Evolutionary conservation across 2,113 vertebrate genomes (phyloP), one percentile per base, ranked within the genome.

Genomic region (Ondatra zibethicus): DNA sequence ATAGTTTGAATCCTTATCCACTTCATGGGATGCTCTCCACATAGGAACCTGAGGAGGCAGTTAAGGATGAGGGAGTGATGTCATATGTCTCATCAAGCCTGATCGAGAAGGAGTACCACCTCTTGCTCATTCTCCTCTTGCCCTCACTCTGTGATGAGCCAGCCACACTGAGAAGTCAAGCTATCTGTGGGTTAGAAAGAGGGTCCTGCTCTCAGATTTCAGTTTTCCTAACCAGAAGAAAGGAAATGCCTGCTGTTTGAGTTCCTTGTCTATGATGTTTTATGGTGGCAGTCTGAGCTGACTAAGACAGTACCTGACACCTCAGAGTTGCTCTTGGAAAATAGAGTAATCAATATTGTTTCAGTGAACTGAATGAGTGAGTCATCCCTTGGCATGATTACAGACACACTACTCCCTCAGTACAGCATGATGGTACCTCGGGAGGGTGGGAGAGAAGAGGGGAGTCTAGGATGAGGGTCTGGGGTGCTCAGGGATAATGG

Each of bases 271-370:
- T 31, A 13, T 21, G 61, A 29, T 47, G 66, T 89, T 96, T 94
- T 42, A 23, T 89, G 76, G n/a, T 3, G 12, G 86, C 12, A 73
- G 47, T 36, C 87, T 39, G 17, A 81, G 72, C 36, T 78, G 12
- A 70, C 33, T 33, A 87, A 81, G 45, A n/a, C 31, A 31, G 45
- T 19, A 14, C 16, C 55, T 1, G 2, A 25, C 13, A n/a, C 36
- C 65, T 63, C 61, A 65, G 77, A 90, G 78, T 77, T 72, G 55
- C 36, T 81, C 77, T 63, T 70, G 33, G 50, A 47, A 94, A 96
- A 70, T 75, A 81, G 1, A 82, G 47, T 47, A 76, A 78, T 92
- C 78, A 92, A 47, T 89, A 88, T 72, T 93, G 80, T 88, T 88
- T 92, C 31, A 85, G 76, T 63, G 33, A 87, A 50, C 29, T 50